These are phyloP conservation scores for Hydra vulgaris DNA, from an alignment of 30 jellyfish, hydroid and myxozoan species.

Conservation along the genomic window DNA sequence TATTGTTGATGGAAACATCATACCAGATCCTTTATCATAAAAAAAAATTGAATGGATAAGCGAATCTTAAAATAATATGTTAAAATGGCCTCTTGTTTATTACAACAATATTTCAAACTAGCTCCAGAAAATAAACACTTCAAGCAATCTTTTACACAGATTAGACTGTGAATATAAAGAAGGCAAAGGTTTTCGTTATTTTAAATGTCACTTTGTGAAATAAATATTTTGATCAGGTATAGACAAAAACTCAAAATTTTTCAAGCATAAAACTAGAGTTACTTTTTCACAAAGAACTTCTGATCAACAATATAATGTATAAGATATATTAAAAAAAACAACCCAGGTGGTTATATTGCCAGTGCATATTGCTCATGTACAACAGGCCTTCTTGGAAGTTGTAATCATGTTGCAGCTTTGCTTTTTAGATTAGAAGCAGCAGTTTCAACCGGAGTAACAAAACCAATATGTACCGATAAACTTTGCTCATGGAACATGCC, in stretches of 20 bases:
- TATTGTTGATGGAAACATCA: slow-evolving; percentile 3
- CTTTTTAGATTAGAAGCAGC: too few species aligned
- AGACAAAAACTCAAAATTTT: background rate
- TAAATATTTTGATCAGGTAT: slow-evolving; percentile 8
- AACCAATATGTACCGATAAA: too few species aligned
- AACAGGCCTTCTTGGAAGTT: too few species aligned
- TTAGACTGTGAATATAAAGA: slow-evolving; percentile 34
- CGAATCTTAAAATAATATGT: slow-evolving; percentile 15
- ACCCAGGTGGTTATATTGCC: slow-evolving; percentile 18
- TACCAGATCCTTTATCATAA: background rate
- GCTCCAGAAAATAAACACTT: background rate
- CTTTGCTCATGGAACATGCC: too few species aligned
- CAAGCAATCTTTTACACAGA: slow-evolving; percentile 29
- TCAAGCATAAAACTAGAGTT: slow-evolving; percentile 13
- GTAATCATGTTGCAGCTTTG: too few species aligned
- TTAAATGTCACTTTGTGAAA: slow-evolving; percentile 21
- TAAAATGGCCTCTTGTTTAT: slow-evolving; percentile 32
- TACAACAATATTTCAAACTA: slow-evolving; percentile 16
- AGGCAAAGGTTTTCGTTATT: slow-evolving; percentile 38
- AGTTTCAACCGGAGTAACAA: too few species aligned
- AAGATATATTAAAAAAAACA: slow-evolving; percentile 20
- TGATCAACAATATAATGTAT: slow-evolving; percentile 17
- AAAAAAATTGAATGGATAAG: slow-evolving; percentile 25
- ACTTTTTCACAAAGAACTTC: slow-evolving; percentile 38
- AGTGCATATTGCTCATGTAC: slow-evolving; percentile 19